phyloP scores from a whole-genome alignment of 2,113 vertebrate species.

The Anhinga anhinga region DNA sequence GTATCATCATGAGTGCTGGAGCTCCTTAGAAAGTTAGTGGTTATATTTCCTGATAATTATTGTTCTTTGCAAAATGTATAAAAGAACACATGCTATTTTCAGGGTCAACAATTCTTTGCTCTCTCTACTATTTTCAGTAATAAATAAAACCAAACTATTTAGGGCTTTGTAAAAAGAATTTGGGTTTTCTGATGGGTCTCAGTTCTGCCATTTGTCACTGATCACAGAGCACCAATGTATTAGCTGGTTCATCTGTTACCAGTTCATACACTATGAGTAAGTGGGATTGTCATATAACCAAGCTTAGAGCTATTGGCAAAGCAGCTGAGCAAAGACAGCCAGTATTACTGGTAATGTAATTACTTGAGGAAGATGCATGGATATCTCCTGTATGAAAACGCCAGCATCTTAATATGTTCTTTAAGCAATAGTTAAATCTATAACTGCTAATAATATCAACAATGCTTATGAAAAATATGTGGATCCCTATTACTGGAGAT shows the following conservation, averaged over 20 bases:
- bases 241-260: slow-evolving; percentile 20
- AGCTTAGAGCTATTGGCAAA: slow-evolving; percentile 28
- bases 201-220: background rate
- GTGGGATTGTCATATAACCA: slow-evolving; percentile 2
- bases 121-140: background rate
- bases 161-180: background rate
- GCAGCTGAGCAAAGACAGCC: slow-evolving; percentile 12
- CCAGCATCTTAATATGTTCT: background rate
- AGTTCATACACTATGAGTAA: background rate
- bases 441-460: background rate
- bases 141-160: background rate
- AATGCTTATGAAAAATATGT: background rate
- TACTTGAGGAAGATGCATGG: background rate
- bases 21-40: background rate
- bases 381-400: background rate
- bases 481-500: background rate
- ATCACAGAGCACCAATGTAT: background rate
- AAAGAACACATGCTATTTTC: background rate
- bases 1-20: background rate
- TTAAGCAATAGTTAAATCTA: background rate
- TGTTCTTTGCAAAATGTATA: background rate
- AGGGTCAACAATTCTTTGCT: background rate
- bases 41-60: background rate
- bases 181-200: background rate
- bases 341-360: slow-evolving; percentile 19